Evolutionary conservation across 2,113 vertebrate genomes (phyloP).

Genomic region (Indri indri): DNA sequence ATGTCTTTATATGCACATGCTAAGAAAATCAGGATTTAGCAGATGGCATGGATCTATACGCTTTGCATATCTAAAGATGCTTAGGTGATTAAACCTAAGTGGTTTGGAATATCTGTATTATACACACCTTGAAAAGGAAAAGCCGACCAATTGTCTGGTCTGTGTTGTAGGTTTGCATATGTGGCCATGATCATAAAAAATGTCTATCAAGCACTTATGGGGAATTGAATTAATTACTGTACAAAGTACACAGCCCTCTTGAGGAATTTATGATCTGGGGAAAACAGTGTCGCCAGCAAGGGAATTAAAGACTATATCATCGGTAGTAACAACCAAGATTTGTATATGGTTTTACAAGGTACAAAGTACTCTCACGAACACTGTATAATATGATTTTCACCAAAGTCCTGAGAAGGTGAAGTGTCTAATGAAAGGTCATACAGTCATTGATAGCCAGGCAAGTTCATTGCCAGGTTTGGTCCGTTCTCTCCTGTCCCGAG

Average conservation of each 20-base stretch:
- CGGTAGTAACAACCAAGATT: not conserved
- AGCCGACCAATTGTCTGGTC: no score
- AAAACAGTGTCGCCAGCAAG: not conserved
- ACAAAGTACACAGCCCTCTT: not conserved
- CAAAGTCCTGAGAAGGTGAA: not conserved
- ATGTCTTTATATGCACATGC: not conserved
- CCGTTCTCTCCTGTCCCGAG: rapidly evolving
- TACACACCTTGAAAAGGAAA: not conserved
- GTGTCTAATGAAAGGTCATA: not conserved
- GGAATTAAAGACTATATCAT: not conserved
- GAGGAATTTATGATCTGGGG: not conserved
- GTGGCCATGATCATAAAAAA: not conserved
- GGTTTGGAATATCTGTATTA: not conserved
- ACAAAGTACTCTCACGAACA: not conserved
- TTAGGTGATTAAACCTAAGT: not conserved
- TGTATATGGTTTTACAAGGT: not conserved
- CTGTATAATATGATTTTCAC: not conserved
- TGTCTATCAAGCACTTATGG: not conserved
- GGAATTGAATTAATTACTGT: not conserved
- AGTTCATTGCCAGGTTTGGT: not conserved
- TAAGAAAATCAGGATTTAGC: not conserved
- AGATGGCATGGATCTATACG: not conserved
- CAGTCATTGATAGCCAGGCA: not conserved
- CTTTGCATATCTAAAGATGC: not conserved
- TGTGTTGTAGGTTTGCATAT: not conserved